These are phyloP conservation scores for Poicephalus meyeri DNA, from an alignment of 2,113 vertebrate species.

Conservation along the genomic window DNA sequence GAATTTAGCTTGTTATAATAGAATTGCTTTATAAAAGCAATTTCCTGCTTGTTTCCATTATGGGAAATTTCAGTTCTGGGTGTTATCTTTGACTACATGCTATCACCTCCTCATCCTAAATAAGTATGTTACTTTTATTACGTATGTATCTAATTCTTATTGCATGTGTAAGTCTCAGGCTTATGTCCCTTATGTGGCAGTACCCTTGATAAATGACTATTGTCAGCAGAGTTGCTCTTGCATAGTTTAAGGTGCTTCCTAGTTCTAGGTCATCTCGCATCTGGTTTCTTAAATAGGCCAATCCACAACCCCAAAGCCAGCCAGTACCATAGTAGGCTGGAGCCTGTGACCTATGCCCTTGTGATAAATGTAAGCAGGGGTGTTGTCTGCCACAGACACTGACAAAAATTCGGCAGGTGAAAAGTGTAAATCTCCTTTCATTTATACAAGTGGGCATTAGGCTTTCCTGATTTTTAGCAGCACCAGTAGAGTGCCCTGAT, in stretches of 20 bases:
- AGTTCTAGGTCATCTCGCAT: background rate
- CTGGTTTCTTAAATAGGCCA: background rate
- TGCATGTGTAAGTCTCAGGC: background rate
- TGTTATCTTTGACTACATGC: background rate
- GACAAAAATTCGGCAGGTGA: background rate
- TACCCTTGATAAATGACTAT: background rate
- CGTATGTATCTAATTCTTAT: background rate
- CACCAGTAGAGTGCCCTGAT: background rate
- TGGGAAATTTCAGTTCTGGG: background rate
- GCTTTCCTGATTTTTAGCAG: background rate
- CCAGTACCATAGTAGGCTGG: background rate
- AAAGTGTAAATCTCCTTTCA: background rate
- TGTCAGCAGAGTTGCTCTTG: background rate
- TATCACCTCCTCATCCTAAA: background rate
- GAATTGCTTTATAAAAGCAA: background rate
- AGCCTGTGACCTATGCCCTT: background rate
- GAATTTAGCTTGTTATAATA: background rate
- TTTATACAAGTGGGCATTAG: background rate
- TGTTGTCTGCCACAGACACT: background rate
- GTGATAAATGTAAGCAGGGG: background rate
- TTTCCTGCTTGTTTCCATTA: background rate
- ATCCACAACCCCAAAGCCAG: background rate
- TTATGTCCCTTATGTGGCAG: background rate
- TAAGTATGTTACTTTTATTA: background rate
- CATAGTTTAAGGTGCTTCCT: background rate